Base-by-base conservation (phyloP, 1,140 invertebrate genomes). In the Orius insidiosus region DNA sequence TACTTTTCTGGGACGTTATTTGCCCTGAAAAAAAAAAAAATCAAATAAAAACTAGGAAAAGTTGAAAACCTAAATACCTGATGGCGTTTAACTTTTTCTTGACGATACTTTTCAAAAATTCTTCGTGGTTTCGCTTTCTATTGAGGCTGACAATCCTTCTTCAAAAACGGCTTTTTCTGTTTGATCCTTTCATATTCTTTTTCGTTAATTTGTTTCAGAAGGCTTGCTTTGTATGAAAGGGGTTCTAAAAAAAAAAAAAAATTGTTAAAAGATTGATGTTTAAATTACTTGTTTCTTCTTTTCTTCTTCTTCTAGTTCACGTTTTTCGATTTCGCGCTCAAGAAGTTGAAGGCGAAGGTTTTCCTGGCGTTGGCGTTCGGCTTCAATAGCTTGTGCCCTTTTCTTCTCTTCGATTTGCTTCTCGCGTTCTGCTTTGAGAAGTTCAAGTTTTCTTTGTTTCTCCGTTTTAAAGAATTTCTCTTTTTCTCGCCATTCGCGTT, bases 121-220 rank as follows among this genome's bases (percentile, higher is more conserved):
- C 63, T 38, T 70, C 66, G 2, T 63, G 47, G 66, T 61, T 13
- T 74, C 69, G 13, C 65, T 62, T 53, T 78, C 69, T 40, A 71
- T 62, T 34, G 69, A 61, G 14, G 75, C 60, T 0, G 70, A 70
- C 5, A 72, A 54, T 4, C 75, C 76, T 58, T 80, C 76, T 50
- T 76, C 69, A 54, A 71, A 73, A 35, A 68, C 66, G 53, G 68
- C 70, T 53, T 75, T 68, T 6, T 74, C 64, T 0, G 65, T 10
- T 71, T 64, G 5, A 75, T 73, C 58, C 68, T 67, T 50, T 75
- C 66, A 15, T 64, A 63, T 57, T 79, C 76, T 52, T 77, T 80
- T 45, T 76, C 69, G 55, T 78, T 74, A 14, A 81, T 76, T 60
- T 80, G 68, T 50, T 66, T 69, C 54, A 74, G 63, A 2, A 70